Base-by-base conservation (phyloP, 1,140 invertebrate species). In the Portunus trituberculatus region DNA sequence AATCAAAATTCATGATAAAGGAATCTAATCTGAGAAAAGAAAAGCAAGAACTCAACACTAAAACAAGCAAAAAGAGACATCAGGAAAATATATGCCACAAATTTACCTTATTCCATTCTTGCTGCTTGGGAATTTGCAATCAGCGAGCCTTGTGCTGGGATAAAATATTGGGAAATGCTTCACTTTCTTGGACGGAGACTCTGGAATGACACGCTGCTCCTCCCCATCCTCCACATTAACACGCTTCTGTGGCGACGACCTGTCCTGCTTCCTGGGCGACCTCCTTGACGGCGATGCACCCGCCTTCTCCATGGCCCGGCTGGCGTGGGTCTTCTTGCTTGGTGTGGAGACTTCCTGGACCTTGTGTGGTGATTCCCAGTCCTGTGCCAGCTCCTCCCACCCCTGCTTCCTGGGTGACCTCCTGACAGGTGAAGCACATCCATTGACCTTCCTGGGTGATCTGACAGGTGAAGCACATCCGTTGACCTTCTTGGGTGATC, bases 81-180 rank as follows among this genome's bases (percentile, higher is more conserved):
- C 20, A 76, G 20, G n/a, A 83, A 28, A 76, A 86, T 6, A 48
- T 14, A 25, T 16, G 91, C 8, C 29, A 59, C 52, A 59, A 91
- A 84, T 84, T 95, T 95, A 95, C 94, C 59, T 93, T 16, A 31
- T 46, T 20, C 16, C 14, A 93, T 0, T 46, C 12, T 95, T 91
- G 16, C 46, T 92, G 67, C 20, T 52, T 32, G 46, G 29, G 28
- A 59, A 76, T 32, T 29, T 83, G 14, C 91, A 76, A 12, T 94
- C 93, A 8, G 93, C 84, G 10, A 88, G 95, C 16, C 95, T 93
- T 39, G 89, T 90, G 39, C 92, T 93, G 20, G 95, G 95, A 52
- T 96, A 93, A 48, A 96, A 96, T 31, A 96, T 93, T 4, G 95
- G 89, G 39, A 94, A 96, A 25, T 93, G 67, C 48, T 94, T 92